Evolutionary conservation across 2,113 vertebrate species (phyloP), one percentile per base, ranked within the genome.

Genomic region (Larimichthys crocea): DNA sequence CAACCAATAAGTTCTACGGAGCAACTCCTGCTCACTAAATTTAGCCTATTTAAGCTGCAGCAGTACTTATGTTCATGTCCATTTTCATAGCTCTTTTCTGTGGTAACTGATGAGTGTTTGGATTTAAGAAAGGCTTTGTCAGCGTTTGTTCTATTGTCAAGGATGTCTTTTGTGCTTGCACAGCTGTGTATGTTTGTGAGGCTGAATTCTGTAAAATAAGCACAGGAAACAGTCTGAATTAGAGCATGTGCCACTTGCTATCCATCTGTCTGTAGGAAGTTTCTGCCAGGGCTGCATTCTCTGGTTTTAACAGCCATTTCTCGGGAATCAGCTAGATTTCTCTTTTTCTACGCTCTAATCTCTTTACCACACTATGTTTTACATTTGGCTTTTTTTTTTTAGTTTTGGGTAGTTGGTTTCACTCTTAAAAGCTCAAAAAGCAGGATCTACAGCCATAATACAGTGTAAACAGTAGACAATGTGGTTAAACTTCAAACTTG

Each of bases 161-260:
- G 48, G 19, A 35, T 78, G 66, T 63, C 40, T 49, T 78, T 80
- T 74, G 24, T 74, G 85, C 74, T 85, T 74, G 20, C 72, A 49
- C 78, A 84, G 82, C 82, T 88, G 79, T 52, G 71, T 40, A 20
- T 80, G 53, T 81, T 80, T 81, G 78, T 73, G 63, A 76, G 65
- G 26, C 20, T 24, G 40, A 74, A 69, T 64, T 69, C 10, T 78
- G 65, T 73, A 49, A 60, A 42, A 29, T 49, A 79, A 69, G 70
- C 85, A 86, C 53, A 71, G 64, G 79, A 72, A 56, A 35, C 16
- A 0, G 24, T 56, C 62, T 75, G 65, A 72, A 50, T 66, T 8
- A 55, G 40, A 82, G 66, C 71, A 75, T 42, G 74, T 50, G 68
- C 17, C 42, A 49, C 22, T 66, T 53, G 16, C 16, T 63, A 17